Conservation (phyloP, 2,888 invertebrate species). For the Acanthoscelides obtectus region DNA sequence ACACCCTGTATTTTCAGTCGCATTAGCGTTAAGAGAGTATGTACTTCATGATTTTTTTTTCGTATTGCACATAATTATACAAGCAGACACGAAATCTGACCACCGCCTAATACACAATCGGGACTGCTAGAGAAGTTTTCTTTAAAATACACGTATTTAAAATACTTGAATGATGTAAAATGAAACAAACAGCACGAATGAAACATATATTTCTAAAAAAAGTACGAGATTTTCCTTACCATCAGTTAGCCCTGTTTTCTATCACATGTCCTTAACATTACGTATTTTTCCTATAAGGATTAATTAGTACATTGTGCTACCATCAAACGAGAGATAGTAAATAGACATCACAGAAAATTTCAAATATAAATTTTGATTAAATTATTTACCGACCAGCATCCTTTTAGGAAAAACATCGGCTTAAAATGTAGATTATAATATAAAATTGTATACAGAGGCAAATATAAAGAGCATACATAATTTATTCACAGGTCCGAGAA, state of each 20-base stretch:
- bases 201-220: neutral
- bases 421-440: neutral
- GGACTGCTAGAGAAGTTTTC: too few species aligned
- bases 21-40: too few species aligned
- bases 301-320: neutral
- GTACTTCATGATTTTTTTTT: too few species aligned
- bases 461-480: neutral
- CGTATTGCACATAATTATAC: too few species aligned
- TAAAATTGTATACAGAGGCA: neutral
- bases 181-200: neutral
- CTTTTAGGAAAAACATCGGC: neutral
- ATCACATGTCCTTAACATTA: neutral
- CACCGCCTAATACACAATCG: too few species aligned
- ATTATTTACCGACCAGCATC: neutral
- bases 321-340: neutral
- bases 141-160: too few species aligned
- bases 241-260: neutral
- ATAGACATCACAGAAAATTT: neutral
- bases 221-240: neutral
- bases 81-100: too few species aligned
- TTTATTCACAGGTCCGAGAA: neutral
- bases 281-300: neutral
- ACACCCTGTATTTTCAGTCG: too few species aligned
- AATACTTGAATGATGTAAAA: neutral
- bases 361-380: neutral